Percentiles rank a stretch among this genome's conserved stretches.
Evolutionary conservation across 2,113 vertebrate species (phyloP).

Genomic region (Pomatorhinus ruficollis): DNA sequence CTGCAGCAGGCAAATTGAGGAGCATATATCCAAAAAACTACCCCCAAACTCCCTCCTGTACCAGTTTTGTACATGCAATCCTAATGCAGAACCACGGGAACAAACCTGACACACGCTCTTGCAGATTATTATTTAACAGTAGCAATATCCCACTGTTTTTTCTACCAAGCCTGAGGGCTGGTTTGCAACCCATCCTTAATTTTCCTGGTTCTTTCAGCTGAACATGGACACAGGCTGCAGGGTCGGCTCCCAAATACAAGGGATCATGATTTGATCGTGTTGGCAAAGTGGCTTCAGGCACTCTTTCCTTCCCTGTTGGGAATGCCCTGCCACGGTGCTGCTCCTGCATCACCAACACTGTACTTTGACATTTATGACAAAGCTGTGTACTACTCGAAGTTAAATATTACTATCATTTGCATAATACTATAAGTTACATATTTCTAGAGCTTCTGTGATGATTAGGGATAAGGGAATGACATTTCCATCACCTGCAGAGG

Average conservation of each 20-base stretch:
- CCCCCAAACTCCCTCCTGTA: not conserved
- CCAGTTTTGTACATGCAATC: not conserved
- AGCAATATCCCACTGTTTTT: not conserved
- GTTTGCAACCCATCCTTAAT: not conserved
- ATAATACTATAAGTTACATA: not conserved
- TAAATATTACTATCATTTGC: not conserved
- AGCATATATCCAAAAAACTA: not conserved
- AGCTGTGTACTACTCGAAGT: not conserved
- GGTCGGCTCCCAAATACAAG: not conserved
- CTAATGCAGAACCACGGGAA: fast-evolving
- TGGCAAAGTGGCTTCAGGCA: not conserved
- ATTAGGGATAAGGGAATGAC: not conserved
- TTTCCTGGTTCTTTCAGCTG: not conserved
- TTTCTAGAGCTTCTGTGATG: not conserved
- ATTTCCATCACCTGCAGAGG: not conserved
- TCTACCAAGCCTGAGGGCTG: not conserved
- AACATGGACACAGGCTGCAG: not conserved
- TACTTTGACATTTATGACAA: not conserved
- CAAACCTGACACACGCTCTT: fast-evolving
- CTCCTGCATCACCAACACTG: not conserved
- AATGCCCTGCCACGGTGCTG: not conserved
- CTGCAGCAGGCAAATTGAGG: not conserved
- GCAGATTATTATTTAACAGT: not conserved
- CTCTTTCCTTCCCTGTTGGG: not conserved
- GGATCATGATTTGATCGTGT: not conserved